phyloP scores from a whole-genome alignment of 2,113 vertebrate species.

The Neogobius melanostomus region DNA sequence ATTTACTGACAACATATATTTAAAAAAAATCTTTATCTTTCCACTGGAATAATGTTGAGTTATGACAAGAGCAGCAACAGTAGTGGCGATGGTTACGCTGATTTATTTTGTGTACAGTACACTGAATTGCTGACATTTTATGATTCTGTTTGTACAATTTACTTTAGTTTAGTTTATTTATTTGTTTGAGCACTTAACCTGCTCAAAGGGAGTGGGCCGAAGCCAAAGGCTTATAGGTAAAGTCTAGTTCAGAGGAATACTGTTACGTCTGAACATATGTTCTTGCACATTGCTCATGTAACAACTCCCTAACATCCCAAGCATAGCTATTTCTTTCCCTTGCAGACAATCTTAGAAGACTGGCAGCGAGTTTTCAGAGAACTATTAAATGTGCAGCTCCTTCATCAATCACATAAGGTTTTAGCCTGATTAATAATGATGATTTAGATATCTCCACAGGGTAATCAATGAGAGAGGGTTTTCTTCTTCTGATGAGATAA shows the following conservation, averaged over 20 bases:
- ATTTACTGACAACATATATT: no score
- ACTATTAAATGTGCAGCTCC: constrained; percentile 41
- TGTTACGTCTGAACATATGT: constrained; percentile 4
- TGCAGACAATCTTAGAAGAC: constrained; percentile 47
- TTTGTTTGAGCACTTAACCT: no score
- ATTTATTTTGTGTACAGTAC: background rate
- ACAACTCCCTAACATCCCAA: constrained; percentile 33
- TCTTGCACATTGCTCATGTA: constrained; percentile 18
- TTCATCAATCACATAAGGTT: constrained; percentile 25
- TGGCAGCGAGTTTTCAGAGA: constrained; percentile 15
- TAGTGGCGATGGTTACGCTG: background rate
- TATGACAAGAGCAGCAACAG: background rate
- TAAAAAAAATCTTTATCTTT: no score
- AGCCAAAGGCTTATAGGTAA: no score
- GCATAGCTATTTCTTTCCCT: constrained; percentile 53
- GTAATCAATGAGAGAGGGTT: constrained; percentile 6
- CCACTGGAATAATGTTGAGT: no score
- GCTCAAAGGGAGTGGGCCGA: no score
- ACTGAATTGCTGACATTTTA: background rate
- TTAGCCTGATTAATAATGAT: constrained; percentile 8
- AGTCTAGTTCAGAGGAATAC: background rate
- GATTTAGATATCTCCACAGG: constrained; percentile 14
- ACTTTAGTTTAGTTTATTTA: no score
- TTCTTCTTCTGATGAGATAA: constrained; percentile 8
- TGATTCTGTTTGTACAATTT: background rate